These are phyloP conservation scores for Ceratina japonica DNA, from an alignment of 1,140 invertebrate genomes.

Conservation along the genomic window DNA sequence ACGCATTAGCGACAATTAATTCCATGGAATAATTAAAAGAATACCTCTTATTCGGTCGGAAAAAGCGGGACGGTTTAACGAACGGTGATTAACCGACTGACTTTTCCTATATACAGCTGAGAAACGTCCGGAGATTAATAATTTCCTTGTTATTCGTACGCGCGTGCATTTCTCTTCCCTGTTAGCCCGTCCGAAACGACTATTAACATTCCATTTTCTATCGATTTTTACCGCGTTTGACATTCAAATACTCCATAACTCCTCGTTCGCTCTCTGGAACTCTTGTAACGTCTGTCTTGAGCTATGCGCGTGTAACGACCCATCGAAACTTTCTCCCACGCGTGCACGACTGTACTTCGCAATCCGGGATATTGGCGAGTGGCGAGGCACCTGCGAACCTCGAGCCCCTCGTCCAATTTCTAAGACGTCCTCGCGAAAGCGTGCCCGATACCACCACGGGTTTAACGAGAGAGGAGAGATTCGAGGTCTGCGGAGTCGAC, in stretches of 20 bases:
- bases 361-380: no score
- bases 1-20: slow-evolving; percentile 13
- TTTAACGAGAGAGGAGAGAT: neutral
- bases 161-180: neutral
- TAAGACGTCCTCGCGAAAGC: neutral
- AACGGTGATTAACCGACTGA: neutral
- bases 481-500: slow-evolving; percentile 20
- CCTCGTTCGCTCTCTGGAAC: no score
- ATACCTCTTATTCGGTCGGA: neutral
- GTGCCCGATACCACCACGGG: neutral
- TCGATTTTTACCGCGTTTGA: no score
- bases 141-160: neutral
- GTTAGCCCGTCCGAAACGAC: neutral
- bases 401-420: neutral
- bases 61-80: neutral
- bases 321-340: no score
- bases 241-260: no score
- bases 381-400: neutral
- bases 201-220: no score
- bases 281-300: no score
- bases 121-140: neutral
- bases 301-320: no score
- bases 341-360: no score
- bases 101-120: neutral
- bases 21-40: neutral